phyloP scores from a whole-genome alignment of 2,797 vertebrate genomes.

The Zenarchopterus dispar region DNA sequence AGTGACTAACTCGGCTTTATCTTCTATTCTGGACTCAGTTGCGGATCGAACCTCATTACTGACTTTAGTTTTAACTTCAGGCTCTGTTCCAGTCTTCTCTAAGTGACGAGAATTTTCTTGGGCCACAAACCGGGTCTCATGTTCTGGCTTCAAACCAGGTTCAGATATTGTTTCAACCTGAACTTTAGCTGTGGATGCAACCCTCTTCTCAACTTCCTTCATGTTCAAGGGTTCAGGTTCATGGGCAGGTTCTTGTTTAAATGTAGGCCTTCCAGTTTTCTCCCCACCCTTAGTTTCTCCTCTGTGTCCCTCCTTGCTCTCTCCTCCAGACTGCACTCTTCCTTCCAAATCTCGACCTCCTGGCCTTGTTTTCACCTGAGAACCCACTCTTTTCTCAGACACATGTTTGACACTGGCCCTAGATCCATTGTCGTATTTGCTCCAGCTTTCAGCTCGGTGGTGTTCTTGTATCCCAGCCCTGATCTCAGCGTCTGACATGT shows the following conservation, averaged over 20 bases:
- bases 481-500: conserved; percentile 61
- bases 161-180: conserved; percentile 10
- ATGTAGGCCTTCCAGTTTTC: conserved; percentile 21
- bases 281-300: conserved; percentile 41
- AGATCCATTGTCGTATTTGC: conserved; percentile 61
- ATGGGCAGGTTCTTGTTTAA: conserved; percentile 40
- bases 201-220: conserved; percentile 25
- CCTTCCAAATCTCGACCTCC: conserved; percentile 66
- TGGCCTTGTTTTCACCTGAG: conserved; percentile 67
- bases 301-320: conserved; percentile 51
- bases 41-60: conserved; percentile 17
- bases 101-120: conserved; percentile 17
- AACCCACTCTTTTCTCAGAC: conserved; percentile 59
- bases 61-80: conserved; percentile 21
- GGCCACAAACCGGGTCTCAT: conserved; percentile 15
- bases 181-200: conserved; percentile 12
- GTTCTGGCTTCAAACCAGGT: conserved; percentile 23
- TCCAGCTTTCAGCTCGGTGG: conserved; percentile 54
- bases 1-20: conserved; percentile 32
- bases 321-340: conserved; percentile 62
- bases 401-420: conserved; percentile 55
- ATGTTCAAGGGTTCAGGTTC: conserved; percentile 25
- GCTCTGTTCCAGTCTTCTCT: conserved; percentile 34
- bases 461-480: conserved; percentile 56
- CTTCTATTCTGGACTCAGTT: conserved; percentile 33